Evolutionary conservation across 2,888 invertebrate species (phyloP).

Genomic region (Lydus trimaculatus): DNA sequence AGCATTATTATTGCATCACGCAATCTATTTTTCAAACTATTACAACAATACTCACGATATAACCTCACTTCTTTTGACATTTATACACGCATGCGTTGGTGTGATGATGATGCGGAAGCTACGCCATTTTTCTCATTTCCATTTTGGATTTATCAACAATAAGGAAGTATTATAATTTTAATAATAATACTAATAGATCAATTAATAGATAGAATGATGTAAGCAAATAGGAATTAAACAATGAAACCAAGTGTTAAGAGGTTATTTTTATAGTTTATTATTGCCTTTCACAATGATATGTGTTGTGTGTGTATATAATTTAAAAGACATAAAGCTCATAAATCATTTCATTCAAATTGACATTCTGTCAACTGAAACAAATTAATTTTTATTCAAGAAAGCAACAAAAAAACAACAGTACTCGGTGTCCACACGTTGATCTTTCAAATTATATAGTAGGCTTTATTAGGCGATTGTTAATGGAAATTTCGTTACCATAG

Average conservation of each 20-base stretch:
- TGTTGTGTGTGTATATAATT: not conserved
- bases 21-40: not conserved
- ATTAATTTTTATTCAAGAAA: not conserved
- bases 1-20: not conserved
- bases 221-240: conserved; percentile 4
- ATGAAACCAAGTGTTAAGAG: not conserved
- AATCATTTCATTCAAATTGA: not conserved
- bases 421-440: not conserved
- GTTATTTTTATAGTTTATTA: conserved; percentile 1
- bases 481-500: not conserved
- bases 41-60: no score
- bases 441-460: no score
- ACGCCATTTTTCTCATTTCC: not conserved
- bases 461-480: not conserved
- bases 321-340: not conserved
- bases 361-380: not conserved
- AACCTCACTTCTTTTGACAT: not conserved
- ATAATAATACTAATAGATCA: not conserved
- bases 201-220: conserved; percentile 1
- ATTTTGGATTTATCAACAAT: not conserved
- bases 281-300: not conserved
- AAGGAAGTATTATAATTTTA: not conserved
- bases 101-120: not conserved
- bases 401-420: no score
- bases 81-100: not conserved